phyloP scores from a whole-genome alignment of 92 coral and sea anemone species.

The Siderastrea radians region DNA sequence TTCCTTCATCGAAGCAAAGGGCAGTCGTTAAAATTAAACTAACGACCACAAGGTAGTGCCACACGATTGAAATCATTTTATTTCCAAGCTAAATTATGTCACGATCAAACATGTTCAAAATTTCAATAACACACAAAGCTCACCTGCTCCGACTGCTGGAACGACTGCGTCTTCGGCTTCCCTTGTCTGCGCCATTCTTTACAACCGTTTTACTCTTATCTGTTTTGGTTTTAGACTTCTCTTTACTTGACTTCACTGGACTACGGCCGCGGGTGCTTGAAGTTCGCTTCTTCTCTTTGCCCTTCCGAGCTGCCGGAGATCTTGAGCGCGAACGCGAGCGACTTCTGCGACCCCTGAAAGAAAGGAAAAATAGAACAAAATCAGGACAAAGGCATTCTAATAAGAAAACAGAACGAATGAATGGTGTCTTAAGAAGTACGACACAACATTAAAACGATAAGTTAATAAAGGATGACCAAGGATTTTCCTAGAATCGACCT shows the following conservation, averaged over 20 bases:
- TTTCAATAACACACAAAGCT: background rate
- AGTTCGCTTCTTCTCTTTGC: constrained; percentile 82
- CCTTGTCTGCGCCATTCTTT: constrained; percentile 52
- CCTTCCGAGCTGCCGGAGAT: constrained; percentile 80
- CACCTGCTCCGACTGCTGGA: constrained; percentile 99
- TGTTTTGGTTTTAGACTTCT: constrained; percentile 55
- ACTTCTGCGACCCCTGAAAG: constrained; percentile 89
- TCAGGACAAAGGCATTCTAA: background rate
- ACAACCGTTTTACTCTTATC: constrained; percentile 59
- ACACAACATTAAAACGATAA: background rate
- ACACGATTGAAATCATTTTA: no score
- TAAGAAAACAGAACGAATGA: background rate
- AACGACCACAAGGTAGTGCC: no score
- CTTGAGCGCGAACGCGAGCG: constrained; percentile 77
- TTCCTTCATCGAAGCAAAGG: no score
- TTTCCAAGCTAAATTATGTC: no score
- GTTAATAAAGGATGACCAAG: constrained; percentile 33
- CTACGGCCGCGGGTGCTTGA: constrained; percentile 93
- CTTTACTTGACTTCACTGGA: constrained; percentile 83
- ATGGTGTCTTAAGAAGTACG: background rate
- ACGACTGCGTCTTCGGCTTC: constrained; percentile 52
- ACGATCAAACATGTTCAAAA: no score
- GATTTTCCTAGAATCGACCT: constrained; percentile 45
- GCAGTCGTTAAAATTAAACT: no score
- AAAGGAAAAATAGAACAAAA: constrained; percentile 12